Evolutionary conservation across 1,140 invertebrate genomes (phyloP).

Genomic region (Dreissena polymorpha): DNA sequence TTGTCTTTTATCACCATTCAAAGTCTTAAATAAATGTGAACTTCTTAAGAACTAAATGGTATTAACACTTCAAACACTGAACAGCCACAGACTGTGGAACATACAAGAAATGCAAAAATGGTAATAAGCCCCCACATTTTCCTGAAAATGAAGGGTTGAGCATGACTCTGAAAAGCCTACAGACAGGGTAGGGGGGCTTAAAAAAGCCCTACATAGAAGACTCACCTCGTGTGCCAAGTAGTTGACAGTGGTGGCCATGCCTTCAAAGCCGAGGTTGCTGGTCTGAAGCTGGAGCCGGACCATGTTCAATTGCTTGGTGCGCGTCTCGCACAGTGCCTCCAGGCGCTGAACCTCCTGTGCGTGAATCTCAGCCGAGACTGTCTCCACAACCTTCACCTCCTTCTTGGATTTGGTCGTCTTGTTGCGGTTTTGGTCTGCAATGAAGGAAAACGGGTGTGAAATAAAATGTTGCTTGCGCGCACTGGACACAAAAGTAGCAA

Average conservation of each 20-base stretch:
- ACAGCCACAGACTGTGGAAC: too few relatives aligned
- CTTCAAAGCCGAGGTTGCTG: constrained; percentile 76
- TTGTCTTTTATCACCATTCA: too few relatives aligned
- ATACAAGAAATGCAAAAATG: too few relatives aligned
- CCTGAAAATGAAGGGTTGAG: too few relatives aligned
- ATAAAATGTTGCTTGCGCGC: too few relatives aligned
- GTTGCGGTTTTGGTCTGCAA: constrained; percentile 70
- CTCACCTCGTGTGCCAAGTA: constrained; percentile 79
- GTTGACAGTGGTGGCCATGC: constrained; percentile 77
- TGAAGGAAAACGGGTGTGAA: constrained; percentile 1
- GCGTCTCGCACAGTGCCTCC: constrained; percentile 78
- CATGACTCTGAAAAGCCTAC: too few relatives aligned
- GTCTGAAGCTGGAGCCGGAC: constrained; percentile 77
- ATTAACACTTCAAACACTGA: too few relatives aligned
- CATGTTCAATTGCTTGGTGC: constrained; percentile 79
- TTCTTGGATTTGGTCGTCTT: constrained; percentile 63
- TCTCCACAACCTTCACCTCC: constrained; percentile 63
- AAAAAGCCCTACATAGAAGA: constrained; percentile 5
- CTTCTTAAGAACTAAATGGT: too few relatives aligned
- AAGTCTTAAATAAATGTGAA: too few relatives aligned
- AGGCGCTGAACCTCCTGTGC: constrained; percentile 77
- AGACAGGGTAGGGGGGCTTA: too few relatives aligned
- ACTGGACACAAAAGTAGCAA: too few relatives aligned
- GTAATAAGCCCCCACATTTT: too few relatives aligned
- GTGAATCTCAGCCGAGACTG: constrained; percentile 57